Evolutionary conservation across 1,140 invertebrate species (phyloP), one percentile per base, ranked within the genome.

Genomic region (Diachasmimorpha longicaudata): DNA sequence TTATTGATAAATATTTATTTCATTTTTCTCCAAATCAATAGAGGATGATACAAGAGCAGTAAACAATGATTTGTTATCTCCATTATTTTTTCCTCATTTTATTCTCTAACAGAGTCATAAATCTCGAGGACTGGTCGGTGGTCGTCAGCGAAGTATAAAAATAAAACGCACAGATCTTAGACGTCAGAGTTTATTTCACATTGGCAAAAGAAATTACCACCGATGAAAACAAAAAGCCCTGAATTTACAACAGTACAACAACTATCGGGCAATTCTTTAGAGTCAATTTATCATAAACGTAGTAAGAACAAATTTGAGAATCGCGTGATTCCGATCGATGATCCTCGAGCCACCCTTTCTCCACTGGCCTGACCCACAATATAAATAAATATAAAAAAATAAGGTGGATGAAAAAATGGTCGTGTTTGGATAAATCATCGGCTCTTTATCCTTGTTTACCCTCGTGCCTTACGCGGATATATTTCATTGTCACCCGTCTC

Each of bases 61-160:
- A n/a, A 46, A 46, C 44, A 46, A 46, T n/a, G 44, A 46, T 14
- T 82, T 80, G 76, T 78, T 80, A 42, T 39, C 66, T 58, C n/a
- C 11, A 70, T 42, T 42, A 42, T 39, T 42, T 31, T 31, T 31
- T 31, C n/a, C n/a, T 31, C 31, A 71, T 71, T 71, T 71, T 19
- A 46, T 46, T 2, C 21, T 71, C 42, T 46, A 71, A 31, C 14
- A 42, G 63, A 79, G 79, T 77, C 75, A 82, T 84, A 84, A 84
- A 84, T 85, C 84, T 83, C 79, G 78, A 67, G 19, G 6, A 69
- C 76, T 78, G 78, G 80, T 79, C 80, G 77, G 78, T 82, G 79
- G 75, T 85, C 81, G 81, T 82, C 80, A 83, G 80, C 80, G 78
- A 82, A 82, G 31, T 2, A 31, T 31, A 6, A 31, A 84, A 80